Evolutionary conservation across 2,797 vertebrate genomes (phyloP).

Genomic region (Oreonectes daqikongensis): DNA sequence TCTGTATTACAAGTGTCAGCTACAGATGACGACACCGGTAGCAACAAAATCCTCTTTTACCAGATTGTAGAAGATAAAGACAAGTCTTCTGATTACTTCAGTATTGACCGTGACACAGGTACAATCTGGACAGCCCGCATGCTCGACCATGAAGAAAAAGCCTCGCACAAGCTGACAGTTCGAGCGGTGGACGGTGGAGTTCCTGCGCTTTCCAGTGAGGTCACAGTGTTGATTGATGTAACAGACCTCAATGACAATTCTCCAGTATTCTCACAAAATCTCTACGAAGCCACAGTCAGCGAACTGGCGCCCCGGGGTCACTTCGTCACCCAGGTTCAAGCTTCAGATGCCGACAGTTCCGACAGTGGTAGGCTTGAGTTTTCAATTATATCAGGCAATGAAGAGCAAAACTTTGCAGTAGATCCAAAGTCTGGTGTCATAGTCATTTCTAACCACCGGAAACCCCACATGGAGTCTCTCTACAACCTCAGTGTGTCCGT

Average conservation of each 20-base stretch:
- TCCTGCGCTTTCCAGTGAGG: constrained; percentile 86
- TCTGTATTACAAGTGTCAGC: constrained; percentile 85
- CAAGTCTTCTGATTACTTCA: constrained; percentile 83
- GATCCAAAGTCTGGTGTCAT: constrained; percentile 85
- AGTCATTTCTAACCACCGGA: constrained; percentile 85
- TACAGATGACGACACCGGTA: constrained; percentile 86
- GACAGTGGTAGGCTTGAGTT: constrained; percentile 86
- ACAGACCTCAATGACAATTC: constrained; percentile 94
- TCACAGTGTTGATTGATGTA: constrained; percentile 80
- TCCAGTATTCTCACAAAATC: constrained; percentile 83
- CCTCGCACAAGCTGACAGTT: constrained; percentile 81
- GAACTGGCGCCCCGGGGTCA: constrained; percentile 88
- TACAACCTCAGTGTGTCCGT: constrained; percentile 90
- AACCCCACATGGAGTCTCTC: constrained; percentile 77
- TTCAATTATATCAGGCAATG: constrained; percentile 89
- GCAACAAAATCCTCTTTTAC: constrained; percentile 88
- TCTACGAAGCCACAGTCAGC: constrained; percentile 86
- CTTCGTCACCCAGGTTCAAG: constrained; percentile 91
- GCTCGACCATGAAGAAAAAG: constrained; percentile 87
- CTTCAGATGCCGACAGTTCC: constrained; percentile 88
- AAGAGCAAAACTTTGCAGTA: constrained; percentile 90
- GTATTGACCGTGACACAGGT: constrained; percentile 87
- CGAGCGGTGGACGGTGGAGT: constrained; percentile 89
- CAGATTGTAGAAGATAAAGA: constrained; percentile 84
- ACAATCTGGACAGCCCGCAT: constrained; percentile 81